phyloP scores from a whole-genome alignment of 1,140 invertebrate genomes.

The Drosophila malerkotliana region DNA sequence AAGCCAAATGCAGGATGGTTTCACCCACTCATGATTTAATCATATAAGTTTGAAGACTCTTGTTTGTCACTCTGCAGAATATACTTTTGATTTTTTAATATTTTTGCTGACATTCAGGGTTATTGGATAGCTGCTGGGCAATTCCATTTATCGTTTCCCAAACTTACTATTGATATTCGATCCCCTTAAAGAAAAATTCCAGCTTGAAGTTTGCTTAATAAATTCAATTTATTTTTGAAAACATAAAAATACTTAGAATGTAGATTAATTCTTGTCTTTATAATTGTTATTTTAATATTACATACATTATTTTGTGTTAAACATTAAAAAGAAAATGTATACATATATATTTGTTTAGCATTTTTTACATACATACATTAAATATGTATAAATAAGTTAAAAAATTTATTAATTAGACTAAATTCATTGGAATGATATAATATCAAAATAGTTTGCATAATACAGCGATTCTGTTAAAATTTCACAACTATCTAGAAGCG shows the following conservation, averaged over 20 bases:
- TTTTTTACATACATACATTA: slow-evolving; percentile 76
- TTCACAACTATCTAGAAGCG: slow-evolving; percentile 81
- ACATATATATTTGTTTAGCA: slow-evolving; percentile 58
- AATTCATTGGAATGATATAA: slow-evolving; percentile 83
- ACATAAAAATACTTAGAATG: slow-evolving; percentile 76
- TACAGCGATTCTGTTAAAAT: slow-evolving; percentile 74
- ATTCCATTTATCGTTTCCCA: slow-evolving; percentile 5
- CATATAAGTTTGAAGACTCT: slow-evolving; percentile 39
- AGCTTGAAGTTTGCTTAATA: slow-evolving; percentile 61
- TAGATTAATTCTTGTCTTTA: slow-evolving; percentile 55
- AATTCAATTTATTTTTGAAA: slow-evolving; percentile 80
- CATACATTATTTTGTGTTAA: slow-evolving; percentile 59
- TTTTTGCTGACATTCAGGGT: slow-evolving; percentile 38
- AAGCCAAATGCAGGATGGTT: slow-evolving; percentile 10
- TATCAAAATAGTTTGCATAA: slow-evolving; percentile 81
- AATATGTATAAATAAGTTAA: slow-evolving; percentile 82
- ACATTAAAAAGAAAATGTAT: slow-evolving; percentile 79
- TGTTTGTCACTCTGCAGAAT: slow-evolving; percentile 10
- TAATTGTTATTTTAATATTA: slow-evolving; percentile 40
- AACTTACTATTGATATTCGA: slow-evolving; percentile 17
- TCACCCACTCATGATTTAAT: slow-evolving; percentile 56
- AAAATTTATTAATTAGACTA: slow-evolving; percentile 81
- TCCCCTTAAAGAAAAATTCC: not conserved
- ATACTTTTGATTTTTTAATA: slow-evolving; percentile 28
- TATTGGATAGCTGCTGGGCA: slow-evolving; percentile 30